Base-by-base conservation (phyloP, 2,113 vertebrate species). In the Dasyornis broadbenti region DNA sequence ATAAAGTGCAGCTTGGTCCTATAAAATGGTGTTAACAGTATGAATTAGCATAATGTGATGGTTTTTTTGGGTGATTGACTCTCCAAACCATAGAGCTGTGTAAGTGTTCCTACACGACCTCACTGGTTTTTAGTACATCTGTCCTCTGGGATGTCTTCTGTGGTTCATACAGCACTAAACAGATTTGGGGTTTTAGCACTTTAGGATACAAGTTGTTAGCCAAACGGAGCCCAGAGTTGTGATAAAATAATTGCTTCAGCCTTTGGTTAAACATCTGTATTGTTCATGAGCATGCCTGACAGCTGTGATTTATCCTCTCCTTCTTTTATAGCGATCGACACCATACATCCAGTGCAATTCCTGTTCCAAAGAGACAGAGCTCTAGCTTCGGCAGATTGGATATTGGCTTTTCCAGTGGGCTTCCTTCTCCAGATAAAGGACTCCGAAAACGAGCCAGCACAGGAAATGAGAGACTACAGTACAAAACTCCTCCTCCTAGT, bases 271-370 rank as follows among this genome's bases (percentile, higher is more conserved):
- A 77, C 88, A 80, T 90, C 79, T 90, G 59, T 37, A 13, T 40
- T 61, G 75, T 66, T 90, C 2, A 6, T 56, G 78, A 94, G 40
- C 2, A 0, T 52, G 69, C 49, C 70, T 76, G 84, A 66, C 69
- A 60, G 59, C 59, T 83, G 52, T 88, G 79, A 78, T 83, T 84
- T 85, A 15, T 78, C 91, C 81, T 95, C 92, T 89, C 35, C 96
- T 45, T 2, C 91, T 87, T 61, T 91, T 85, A 35, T 85, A 99
- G 99, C 7, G 99, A 99, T 94, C 98, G 98, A 56, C 98, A 98
- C 95, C 98, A 99, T 26, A 98, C 98, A 69, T 99, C 99, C 70
- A 99, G 98, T 68, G 98, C 99, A 45, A 99, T 99, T 96, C 99
- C 99, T 0, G 99, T 99, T 89, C 99, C 99, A 61, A 95, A 98